Evolutionary conservation across 2,888 invertebrate species (phyloP).

Genomic region (Caenorhabditis angaria): DNA sequence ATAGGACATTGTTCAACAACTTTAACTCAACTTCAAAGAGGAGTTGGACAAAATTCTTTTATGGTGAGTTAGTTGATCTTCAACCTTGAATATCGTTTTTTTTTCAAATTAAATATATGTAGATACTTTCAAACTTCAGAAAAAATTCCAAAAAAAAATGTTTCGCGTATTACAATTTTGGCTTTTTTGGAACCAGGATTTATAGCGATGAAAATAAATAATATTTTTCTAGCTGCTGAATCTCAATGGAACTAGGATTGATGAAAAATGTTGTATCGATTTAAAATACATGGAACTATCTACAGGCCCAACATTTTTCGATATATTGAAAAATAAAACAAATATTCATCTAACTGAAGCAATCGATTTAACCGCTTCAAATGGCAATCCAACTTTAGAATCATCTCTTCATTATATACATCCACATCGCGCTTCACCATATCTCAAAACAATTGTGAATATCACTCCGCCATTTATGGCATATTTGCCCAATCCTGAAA

Average conservation of each 20-base stretch:
- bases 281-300: conserved; percentile 44
- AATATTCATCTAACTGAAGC: conserved; percentile 74
- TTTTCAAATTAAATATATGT: no score
- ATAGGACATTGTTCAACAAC: conserved; percentile 56
- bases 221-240: conserved; percentile 55
- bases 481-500: conserved; percentile 36
- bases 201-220: no score
- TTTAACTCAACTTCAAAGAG: conserved; percentile 58
- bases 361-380: conserved; percentile 76
- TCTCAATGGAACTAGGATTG: conserved; percentile 43
- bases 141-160: no score
- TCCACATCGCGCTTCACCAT: conserved; percentile 74
- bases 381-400: conserved; percentile 73
- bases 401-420: conserved; percentile 73
- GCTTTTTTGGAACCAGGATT: no score
- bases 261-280: conserved; percentile 55
- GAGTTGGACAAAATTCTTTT: conserved; percentile 56
- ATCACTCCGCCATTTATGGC: conserved; percentile 67
- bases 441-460: conserved; percentile 74
- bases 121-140: background rate
- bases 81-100: no score
- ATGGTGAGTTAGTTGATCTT: conserved; percentile 59
- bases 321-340: conserved; percentile 41
- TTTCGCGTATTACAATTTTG: no score
- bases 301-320: conserved; percentile 53